These are phyloP conservation scores for Mythimna ferrago DNA, from an alignment of 2,888 invertebrate species.

Conservation along the genomic window DNA sequence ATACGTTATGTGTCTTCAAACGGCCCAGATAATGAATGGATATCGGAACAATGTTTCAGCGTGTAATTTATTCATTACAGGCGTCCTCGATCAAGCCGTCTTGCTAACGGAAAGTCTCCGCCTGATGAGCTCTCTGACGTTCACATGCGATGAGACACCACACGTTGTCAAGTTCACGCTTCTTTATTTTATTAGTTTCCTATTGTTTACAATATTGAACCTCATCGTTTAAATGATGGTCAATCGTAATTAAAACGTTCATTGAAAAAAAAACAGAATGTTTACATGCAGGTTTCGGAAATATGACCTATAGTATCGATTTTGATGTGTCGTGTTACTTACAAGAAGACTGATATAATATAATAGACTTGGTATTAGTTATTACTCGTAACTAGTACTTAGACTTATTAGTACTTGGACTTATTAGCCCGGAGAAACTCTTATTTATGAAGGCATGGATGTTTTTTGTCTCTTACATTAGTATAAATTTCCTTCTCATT, in stretches of 20 bases:
- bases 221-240: constrained; percentile 4
- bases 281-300: neutral
- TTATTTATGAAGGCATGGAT: neutral
- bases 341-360: neutral
- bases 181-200: constrained; percentile 21
- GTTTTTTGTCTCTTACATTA: neutral
- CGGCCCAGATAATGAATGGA: constrained; percentile 85
- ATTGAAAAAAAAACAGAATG: neutral
- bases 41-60: constrained; percentile 89
- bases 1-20: constrained; percentile 69
- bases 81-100: constrained; percentile 86
- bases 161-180: constrained; percentile 62
- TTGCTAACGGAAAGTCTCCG: constrained; percentile 87
- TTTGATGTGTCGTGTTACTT: constrained; percentile 1
- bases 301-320: neutral
- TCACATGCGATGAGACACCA: constrained; percentile 57
- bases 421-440: neutral
- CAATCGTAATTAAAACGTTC: neutral
- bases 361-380: neutral
- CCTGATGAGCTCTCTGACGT: constrained; percentile 79
- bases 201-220: constrained; percentile 29
- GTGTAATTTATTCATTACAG: constrained; percentile 91
- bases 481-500: neutral
- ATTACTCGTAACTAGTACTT: neutral
- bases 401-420: neutral